A percentile compares a stretch with the other conserved stretches of the same genome.
Conservation (phyloP, 2,888 invertebrate species). For the Drosophila tanythrix region DNA sequence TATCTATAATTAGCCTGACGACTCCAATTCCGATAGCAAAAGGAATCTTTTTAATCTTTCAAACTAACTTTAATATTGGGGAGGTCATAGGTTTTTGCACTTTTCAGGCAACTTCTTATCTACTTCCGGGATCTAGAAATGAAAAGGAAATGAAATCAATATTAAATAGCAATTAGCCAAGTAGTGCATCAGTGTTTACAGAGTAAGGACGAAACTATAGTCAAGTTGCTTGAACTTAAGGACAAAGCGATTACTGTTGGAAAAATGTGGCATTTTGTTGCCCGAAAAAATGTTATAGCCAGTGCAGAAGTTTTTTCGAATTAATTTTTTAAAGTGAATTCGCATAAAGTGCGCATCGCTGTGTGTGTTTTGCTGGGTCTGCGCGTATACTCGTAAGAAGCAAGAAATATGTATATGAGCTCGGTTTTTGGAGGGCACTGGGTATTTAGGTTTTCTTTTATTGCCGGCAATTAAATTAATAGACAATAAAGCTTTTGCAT, state of each 20-base stretch:
- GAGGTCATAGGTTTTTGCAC: background rate
- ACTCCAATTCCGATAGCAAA: background rate
- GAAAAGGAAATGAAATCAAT: background rate
- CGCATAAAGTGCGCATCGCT: background rate
- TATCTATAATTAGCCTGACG: background rate
- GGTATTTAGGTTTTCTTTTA: slow-evolving; percentile 40
- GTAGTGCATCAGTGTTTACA: background rate
- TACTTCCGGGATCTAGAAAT: background rate
- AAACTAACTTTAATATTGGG: background rate
- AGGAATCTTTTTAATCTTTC: background rate
- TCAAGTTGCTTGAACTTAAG: background rate
- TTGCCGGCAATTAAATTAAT: slow-evolving; percentile 70
- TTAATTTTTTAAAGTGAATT: slow-evolving; percentile 5
- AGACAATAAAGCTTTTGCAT: slow-evolving; percentile 70
- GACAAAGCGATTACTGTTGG: background rate
- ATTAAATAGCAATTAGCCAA: background rate
- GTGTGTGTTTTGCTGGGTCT: background rate
- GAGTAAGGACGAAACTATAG: background rate
- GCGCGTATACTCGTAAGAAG: background rate
- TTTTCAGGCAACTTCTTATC: background rate
- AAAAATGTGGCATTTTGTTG: slow-evolving; percentile 3
- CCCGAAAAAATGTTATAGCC: background rate
- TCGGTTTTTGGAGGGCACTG: slow-evolving; percentile 1
- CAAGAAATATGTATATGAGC: background rate
- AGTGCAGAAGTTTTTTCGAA: slow-evolving; percentile 3